Percentiles rank a stretch among this genome's conserved stretches.
phyloP scores from a whole-genome alignment of 2,888 invertebrate species.

The Crossocerus cetratus region DNA sequence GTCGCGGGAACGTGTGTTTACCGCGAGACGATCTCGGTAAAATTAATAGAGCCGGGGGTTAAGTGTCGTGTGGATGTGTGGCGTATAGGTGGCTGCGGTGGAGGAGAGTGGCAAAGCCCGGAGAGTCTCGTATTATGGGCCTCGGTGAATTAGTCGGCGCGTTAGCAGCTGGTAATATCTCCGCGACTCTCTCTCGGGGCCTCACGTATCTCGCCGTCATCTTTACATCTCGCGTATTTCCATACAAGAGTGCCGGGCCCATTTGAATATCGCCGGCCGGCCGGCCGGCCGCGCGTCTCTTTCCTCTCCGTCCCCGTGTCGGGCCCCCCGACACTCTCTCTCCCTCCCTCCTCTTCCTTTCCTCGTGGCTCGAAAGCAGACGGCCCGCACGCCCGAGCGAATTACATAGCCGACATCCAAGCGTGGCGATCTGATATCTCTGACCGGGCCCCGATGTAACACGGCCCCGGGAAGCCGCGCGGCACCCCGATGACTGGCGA shows the following conservation, averaged over 20 bases:
- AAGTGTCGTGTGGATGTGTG: constrained; percentile 23
- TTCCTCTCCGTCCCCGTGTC: not conserved
- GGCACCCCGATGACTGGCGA: constrained; percentile 57
- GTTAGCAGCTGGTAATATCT: constrained; percentile 67
- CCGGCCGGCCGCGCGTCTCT: not conserved
- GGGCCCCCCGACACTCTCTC: not conserved
- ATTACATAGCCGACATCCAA: constrained; percentile 58
- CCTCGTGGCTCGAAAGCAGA: constrained; percentile 43
- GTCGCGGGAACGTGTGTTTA: not conserved
- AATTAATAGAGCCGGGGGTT: constrained; percentile 33
- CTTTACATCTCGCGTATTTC: constrained; percentile 64
- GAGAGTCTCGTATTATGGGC: constrained; percentile 54
- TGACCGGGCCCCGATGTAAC: constrained; percentile 47
- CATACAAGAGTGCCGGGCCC: constrained; percentile 63
- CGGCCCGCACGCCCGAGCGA: constrained; percentile 61
- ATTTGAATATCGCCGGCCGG: constrained; percentile 61
- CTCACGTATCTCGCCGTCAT: constrained; percentile 63
- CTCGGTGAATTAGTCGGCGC: constrained; percentile 62
- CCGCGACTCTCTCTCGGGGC: constrained; percentile 40
- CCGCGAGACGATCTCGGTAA: constrained; percentile 9
- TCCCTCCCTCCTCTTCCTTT: not conserved
- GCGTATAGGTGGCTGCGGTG: not conserved
- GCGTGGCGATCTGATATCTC: constrained; percentile 62
- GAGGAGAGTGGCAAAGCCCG: constrained; percentile 29
- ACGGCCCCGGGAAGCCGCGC: constrained; percentile 33